These are phyloP conservation scores for Sminthopsis crassicaudata DNA, from an alignment of 2,113 vertebrate species.

Conservation along the genomic window DNA sequence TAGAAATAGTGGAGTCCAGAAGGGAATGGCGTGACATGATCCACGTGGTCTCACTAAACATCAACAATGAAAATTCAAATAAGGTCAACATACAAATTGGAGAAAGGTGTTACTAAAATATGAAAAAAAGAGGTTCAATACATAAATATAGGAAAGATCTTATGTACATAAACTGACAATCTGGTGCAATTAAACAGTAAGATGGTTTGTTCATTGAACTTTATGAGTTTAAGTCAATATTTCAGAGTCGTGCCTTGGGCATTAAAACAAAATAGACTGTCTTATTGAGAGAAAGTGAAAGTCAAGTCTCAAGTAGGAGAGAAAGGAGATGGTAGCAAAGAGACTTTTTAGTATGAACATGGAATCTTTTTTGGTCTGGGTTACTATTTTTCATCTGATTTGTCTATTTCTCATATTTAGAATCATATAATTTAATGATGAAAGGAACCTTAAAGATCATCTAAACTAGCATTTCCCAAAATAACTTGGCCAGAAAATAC, in stretches of 20 bases:
- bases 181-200: not conserved
- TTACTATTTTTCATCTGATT: conserved; percentile 36
- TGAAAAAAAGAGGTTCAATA: not conserved
- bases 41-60: not conserved
- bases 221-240: not conserved
- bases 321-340: not conserved
- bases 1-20: not conserved
- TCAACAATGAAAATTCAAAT: conserved; percentile 26
- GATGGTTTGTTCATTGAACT: not conserved
- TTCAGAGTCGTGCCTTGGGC: not conserved
- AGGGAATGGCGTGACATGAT: not conserved
- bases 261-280: conserved; percentile 45
- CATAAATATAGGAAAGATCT: not conserved
- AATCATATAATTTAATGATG: not conserved
- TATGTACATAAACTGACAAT: not conserved
- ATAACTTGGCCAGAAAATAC: not conserved
- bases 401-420: conserved; percentile 62
- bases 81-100: conserved; percentile 1
- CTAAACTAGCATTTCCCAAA: not conserved
- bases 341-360: conserved; percentile 62
- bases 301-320: conserved; percentile 65
- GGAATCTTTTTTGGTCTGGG: not conserved
- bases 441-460: not conserved
- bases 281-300: conserved; percentile 58
- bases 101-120: conserved; percentile 26